Percentiles rank a stretch among this genome's conserved stretches.
Conservation (phyloP, 1,140 invertebrate species). For the Aphaenogaster rudis region DNA sequence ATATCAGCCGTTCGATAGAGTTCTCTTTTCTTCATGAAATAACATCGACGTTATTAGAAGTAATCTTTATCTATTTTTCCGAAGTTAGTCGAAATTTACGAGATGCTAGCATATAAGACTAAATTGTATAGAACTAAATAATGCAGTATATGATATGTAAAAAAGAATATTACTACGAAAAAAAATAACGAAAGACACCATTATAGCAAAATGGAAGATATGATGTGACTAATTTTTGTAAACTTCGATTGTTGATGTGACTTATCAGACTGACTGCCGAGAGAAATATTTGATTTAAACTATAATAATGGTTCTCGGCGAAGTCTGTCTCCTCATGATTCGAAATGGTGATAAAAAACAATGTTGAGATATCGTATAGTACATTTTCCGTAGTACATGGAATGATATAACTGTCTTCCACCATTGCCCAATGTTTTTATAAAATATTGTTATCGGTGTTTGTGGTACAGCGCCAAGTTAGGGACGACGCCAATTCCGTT, state of each 20-base stretch:
- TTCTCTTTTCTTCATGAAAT: not conserved
- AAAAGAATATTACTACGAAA: conserved; percentile 14
- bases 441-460: not conserved
- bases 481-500: not conserved
- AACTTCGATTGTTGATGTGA: conserved; percentile 5
- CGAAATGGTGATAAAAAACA: not conserved
- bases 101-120: not conserved
- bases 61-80: not conserved
- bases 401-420: not conserved
- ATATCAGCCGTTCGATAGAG: not conserved
- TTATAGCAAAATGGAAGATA: not conserved
- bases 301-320: conserved; percentile 19
- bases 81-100: not conserved
- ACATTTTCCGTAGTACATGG: no score
- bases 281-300: conserved; percentile 16
- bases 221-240: not conserved
- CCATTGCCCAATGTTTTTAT: not conserved
- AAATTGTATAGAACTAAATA: not conserved
- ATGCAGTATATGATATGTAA: not conserved
- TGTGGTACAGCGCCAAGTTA: not conserved
- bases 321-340: not conserved
- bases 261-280: not conserved
- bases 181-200: not conserved
- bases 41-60: not conserved
- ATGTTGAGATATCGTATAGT: not conserved